A percentile compares a stretch with the other conserved stretches of the same genome.
phyloP scores from a whole-genome alignment of 2,888 invertebrate genomes.

The Zaprionus lineosus region DNA sequence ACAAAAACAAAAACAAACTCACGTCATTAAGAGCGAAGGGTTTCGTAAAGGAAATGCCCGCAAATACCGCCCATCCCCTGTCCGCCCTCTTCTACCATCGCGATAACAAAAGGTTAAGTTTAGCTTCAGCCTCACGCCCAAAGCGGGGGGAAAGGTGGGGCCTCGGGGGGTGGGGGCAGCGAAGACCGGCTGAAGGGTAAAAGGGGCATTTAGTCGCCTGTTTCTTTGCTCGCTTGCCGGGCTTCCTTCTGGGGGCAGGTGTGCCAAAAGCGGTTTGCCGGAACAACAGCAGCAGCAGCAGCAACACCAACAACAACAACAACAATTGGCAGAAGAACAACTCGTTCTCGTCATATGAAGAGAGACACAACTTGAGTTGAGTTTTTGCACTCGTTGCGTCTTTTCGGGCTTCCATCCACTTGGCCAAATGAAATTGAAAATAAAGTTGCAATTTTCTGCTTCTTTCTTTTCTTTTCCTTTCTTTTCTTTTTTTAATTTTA shows the following conservation, averaged over 20 bases:
- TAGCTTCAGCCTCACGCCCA: too few species aligned
- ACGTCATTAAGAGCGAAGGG: constrained; percentile 46
- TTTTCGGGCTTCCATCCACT: constrained; percentile 5
- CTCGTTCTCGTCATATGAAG: constrained; percentile 69
- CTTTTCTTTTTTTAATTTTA: constrained; percentile 44
- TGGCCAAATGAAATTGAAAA: constrained; percentile 65
- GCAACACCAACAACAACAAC: constrained; percentile 3
- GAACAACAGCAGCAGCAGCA: constrained; percentile 21
- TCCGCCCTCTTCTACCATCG: too few species aligned
- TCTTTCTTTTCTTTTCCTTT: constrained; percentile 44
- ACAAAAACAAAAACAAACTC: constrained; percentile 43
- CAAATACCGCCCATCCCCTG: too few species aligned
- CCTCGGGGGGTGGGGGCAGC: too few species aligned
- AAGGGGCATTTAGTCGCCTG: constrained; percentile 12
- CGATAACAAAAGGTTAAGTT: constrained; percentile 36
- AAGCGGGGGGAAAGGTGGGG: too few species aligned
- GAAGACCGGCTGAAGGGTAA: too few species aligned
- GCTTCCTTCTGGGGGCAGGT: constrained; percentile 39
- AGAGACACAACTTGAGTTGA: constrained; percentile 34
- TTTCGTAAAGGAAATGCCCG: constrained; percentile 32
- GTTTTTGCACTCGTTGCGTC: constrained; percentile 36
- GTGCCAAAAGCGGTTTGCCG: constrained; percentile 48
- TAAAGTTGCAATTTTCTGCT: constrained; percentile 33
- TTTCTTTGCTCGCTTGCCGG: constrained; percentile 7
- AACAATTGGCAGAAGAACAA: constrained; percentile 38